Percentiles rank a stretch among this genome's conserved stretches.
These are phyloP conservation scores for Erythrocebus patas DNA, from an alignment of 2,113 vertebrate species.

Conservation along the genomic window DNA sequence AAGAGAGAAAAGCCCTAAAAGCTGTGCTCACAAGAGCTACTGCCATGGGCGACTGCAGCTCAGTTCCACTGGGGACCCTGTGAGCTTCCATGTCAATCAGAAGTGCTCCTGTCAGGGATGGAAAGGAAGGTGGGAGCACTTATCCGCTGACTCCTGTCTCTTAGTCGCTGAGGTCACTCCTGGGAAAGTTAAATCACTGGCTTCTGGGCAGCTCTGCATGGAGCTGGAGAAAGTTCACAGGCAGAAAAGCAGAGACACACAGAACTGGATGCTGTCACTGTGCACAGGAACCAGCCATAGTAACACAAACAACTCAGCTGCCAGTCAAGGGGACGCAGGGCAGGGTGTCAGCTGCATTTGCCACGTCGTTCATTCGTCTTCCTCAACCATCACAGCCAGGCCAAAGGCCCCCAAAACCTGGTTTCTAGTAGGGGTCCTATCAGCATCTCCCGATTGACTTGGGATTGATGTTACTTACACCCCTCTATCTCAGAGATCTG, in stretches of 20 bases:
- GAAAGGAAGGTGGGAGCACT: not conserved
- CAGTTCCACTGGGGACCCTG: not conserved
- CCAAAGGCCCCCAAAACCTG: not conserved
- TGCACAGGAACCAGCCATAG: not conserved
- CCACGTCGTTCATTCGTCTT: not conserved
- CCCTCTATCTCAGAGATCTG: not conserved
- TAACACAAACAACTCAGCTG: not conserved
- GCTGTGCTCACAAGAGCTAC: too few relatives aligned
- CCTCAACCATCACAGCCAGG: not conserved
- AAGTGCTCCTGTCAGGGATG: not conserved
- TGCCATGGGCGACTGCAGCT: not conserved
- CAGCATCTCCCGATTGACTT: not conserved
- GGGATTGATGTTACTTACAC: not conserved
- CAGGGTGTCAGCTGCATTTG: not conserved
- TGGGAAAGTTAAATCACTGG: not conserved
- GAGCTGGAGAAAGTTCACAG: not conserved
- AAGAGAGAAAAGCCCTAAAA: not conserved
- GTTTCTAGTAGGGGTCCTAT: not conserved
- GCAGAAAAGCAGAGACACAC: not conserved
- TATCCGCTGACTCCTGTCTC: not conserved
- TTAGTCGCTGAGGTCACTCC: not conserved
- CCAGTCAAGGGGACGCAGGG: not conserved
- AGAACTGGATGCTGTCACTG: not conserved
- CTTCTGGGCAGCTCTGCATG: not conserved
- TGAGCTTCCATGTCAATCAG: not conserved